phyloP scores from a whole-genome alignment of 2,797 vertebrate genomes.

The Martes flavigula region DNA sequence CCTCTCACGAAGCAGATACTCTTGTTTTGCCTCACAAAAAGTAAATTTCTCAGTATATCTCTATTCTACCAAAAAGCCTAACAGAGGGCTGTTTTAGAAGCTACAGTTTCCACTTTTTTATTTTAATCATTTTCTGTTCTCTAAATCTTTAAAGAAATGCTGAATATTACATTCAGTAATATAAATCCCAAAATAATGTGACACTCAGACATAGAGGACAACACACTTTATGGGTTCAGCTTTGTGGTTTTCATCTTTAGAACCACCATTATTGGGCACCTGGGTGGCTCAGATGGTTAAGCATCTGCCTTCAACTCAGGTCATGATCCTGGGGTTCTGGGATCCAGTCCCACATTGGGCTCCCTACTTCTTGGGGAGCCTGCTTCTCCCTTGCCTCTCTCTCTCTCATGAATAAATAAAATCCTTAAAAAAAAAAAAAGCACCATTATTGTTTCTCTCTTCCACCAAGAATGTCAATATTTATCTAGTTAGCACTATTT shows the following conservation, averaged over 20 bases:
- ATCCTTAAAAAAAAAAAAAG: too few relatives aligned
- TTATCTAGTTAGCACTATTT: neutral
- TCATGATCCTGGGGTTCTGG: too few relatives aligned
- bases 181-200: neutral
- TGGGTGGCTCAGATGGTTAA: too few relatives aligned
- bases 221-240: neutral
- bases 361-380: too few relatives aligned
- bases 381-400: too few relatives aligned
- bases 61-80: neutral
- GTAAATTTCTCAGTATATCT: neutral
- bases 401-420: too few relatives aligned
- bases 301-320: too few relatives aligned
- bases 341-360: too few relatives aligned
- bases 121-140: neutral
- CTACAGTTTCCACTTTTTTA: neutral
- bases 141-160: conserved; percentile 20
- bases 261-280: neutral
- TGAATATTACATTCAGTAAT: neutral
- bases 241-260: neutral
- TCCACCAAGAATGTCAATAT: neutral
- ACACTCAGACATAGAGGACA: neutral
- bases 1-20: neutral
- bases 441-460: neutral
- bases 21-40: neutral
- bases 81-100: neutral